Conservation (phyloP, 1,140 invertebrate species). For the Rhopalosiphum maidis region DNA sequence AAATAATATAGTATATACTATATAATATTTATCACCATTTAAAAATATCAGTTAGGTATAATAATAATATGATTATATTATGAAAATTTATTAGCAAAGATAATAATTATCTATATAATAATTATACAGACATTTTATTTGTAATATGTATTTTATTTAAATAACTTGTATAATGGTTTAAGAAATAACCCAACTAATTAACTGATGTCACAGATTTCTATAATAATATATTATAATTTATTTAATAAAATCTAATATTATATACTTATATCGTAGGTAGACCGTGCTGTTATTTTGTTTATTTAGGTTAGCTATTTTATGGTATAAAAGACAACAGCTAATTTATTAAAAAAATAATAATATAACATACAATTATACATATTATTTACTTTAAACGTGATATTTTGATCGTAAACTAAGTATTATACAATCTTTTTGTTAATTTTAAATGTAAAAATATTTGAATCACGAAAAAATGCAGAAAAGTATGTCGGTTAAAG, state of each 20-base stretch:
- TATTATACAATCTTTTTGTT: not conserved
- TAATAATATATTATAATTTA: too few relatives aligned
- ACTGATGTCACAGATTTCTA: not conserved
- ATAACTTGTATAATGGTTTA: not conserved
- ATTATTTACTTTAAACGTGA: too few relatives aligned
- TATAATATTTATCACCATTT: not conserved
- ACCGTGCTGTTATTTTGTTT: not conserved
- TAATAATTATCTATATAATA: not conserved
- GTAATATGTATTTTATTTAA: not conserved
- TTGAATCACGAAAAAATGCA: not conserved
- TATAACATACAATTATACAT: not conserved
- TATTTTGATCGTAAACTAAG: too few relatives aligned
- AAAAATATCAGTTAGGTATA: not conserved
- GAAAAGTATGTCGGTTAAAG: not conserved
- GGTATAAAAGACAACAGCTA: not conserved
- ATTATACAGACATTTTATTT: not conserved
- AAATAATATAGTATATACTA: not conserved
- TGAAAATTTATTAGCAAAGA: not conserved
- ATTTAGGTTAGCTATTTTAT: not conserved
- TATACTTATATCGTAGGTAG: not conserved
- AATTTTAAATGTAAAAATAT: not conserved
- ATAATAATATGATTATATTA: not conserved
- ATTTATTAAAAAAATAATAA: not conserved
- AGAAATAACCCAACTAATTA: not conserved
- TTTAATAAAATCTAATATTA: too few relatives aligned